Evolutionary conservation across 2,113 vertebrate species (phyloP).

Genomic region (Phalacrocorax aristotelis): DNA sequence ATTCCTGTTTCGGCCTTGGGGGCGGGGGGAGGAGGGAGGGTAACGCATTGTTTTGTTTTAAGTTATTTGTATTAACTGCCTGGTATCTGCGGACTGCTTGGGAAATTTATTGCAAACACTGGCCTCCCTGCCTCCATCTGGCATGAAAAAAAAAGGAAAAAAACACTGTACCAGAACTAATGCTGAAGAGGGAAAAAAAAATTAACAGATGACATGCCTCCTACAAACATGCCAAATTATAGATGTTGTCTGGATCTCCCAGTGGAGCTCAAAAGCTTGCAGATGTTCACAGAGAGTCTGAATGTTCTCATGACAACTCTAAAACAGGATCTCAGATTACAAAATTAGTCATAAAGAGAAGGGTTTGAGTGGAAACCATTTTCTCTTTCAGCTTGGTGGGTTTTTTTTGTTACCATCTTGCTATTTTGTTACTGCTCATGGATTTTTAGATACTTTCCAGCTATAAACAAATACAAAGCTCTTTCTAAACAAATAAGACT

Average conservation of each 20-base stretch:
- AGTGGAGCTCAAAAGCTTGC: conserved; percentile 18
- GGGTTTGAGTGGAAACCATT: conserved; percentile 34
- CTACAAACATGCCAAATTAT: conserved; percentile 1
- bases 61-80: conserved; percentile 42
- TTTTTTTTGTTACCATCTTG: background rate
- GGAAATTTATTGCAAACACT: conserved; percentile 2
- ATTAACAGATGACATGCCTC: conserved; percentile 5
- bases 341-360: conserved; percentile 29
- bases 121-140: background rate
- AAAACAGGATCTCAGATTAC: conserved; percentile 34
- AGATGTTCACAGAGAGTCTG: conserved; percentile 19
- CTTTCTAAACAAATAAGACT: background rate
- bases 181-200: background rate
- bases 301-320: conserved; percentile 39
- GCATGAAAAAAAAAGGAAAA: background rate
- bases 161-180: background rate
- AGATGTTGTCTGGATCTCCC: conserved; percentile 27
- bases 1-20: conserved; percentile 35
- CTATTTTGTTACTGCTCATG: background rate
- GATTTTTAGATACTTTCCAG: background rate
- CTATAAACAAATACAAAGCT: background rate
- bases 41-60: background rate
- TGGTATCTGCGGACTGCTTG: background rate
- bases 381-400: background rate
- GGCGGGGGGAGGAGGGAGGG: background rate